Evolutionary conservation across 2,888 invertebrate genomes (phyloP), one percentile per base, ranked within the genome.

Genomic region (Capitulum mitella): DNA sequence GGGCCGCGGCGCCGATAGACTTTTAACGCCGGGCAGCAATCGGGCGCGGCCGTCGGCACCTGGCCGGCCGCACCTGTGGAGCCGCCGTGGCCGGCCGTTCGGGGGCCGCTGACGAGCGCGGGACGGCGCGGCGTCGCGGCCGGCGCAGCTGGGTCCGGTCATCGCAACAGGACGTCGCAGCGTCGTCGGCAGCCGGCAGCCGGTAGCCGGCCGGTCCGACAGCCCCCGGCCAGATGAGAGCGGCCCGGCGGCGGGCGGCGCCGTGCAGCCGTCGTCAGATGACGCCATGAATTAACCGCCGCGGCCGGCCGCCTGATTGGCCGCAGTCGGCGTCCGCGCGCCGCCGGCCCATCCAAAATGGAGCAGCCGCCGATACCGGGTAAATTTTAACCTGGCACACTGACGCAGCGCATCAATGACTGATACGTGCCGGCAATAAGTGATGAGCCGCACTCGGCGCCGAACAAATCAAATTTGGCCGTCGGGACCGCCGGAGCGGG

Each of bases 381-480:
- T 40, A 70, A 70, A 37, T 70, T 70, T 70, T 70, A 37, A 70
- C 40, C 37, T 40, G 70, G 70, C 70, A 26, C 26, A 6, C 70
- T 22, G 40, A 37, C 40, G 40, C 40, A 22, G 37, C 6, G 40
- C 70, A 70, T 70, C 70, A 70, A 70, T 70, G 70, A 70, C 70
- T 40, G 70, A 70, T 26, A 37, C 70, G 70, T 40, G 70, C 1
- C 40, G 10, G 37, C 70, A 19, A 40, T 70, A 70, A 37, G 8
- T 19, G 37, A 70, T 70, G 26, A 40, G 40, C 37, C 40, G 40
- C 40, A n/a, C 70, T 40, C 40, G 37, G 22, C 40, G 70, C 2
- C 26, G 26, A 40, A 37, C 40, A 70, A 70, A 70, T 70, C 70
- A 70, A 37, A 70, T 70, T 70, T 70, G 70, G 40, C 70, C 29